A percentile compares a stretch with the other conserved stretches of the same genome.
These are phyloP conservation scores for Pogonognathellus flavescens DNA, from an alignment of 1,140 invertebrate species.

Conservation along the genomic window DNA sequence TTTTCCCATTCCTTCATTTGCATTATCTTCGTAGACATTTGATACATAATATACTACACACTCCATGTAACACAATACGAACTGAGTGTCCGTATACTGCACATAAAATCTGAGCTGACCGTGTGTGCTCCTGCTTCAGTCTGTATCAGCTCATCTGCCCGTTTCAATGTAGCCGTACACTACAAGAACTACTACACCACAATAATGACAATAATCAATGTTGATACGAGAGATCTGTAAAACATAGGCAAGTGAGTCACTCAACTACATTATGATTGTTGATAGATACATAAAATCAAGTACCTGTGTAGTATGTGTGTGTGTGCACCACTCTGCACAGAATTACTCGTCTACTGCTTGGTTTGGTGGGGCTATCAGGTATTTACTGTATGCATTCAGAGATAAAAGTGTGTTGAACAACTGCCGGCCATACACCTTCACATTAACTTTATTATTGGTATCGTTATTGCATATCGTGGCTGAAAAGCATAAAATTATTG, in stretches of 20 bases:
- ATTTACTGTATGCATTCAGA: background rate
- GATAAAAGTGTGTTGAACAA: background rate
- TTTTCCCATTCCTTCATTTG: conserved; percentile 31
- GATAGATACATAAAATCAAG: too few relatives aligned
- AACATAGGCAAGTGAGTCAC: conserved; percentile 12
- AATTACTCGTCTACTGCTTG: background rate
- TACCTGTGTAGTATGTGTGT: too few relatives aligned
- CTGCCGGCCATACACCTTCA: background rate
- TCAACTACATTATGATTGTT: background rate
- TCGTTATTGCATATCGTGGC: background rate
- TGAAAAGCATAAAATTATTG: conserved; percentile 5
- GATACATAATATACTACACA: background rate
- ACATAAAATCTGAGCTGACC: too few relatives aligned
- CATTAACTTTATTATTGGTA: background rate
- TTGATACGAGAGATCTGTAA: background rate
- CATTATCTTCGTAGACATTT: conserved; percentile 19
- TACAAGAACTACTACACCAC: too few relatives aligned
- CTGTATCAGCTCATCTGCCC: too few relatives aligned
- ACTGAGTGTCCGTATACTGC: too few relatives aligned
- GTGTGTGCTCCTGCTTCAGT: too few relatives aligned
- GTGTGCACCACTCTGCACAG: too few relatives aligned
- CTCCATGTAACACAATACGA: background rate
- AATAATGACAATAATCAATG: too few relatives aligned
- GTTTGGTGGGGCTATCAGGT: background rate
- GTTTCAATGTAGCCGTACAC: too few relatives aligned